Percentiles rank a stretch among this genome's conserved stretches.
Conservation (phyloP, 2,888 invertebrate species). For the Pyrrhia umbra region DNA sequence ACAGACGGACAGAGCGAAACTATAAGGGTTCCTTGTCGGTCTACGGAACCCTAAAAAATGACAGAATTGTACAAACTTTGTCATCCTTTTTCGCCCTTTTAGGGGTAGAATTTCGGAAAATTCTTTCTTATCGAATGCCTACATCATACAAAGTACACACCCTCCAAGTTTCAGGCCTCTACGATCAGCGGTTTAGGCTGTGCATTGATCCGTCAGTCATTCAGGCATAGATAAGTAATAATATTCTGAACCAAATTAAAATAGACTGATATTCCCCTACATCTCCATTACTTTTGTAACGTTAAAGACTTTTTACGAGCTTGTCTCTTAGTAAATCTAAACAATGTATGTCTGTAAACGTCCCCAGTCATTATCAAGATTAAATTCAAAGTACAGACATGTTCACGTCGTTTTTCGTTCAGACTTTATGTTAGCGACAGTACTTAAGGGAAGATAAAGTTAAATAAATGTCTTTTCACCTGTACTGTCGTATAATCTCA, state of each 20-base stretch:
- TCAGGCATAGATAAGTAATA: neutral
- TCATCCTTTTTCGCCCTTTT: too few relatives aligned
- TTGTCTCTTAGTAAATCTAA: conserved; percentile 22
- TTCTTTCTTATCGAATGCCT: too few relatives aligned
- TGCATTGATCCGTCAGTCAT: too few relatives aligned
- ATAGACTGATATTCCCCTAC: neutral
- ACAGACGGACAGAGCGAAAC: too few relatives aligned
- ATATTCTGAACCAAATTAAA: neutral
- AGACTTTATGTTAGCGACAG: conserved; percentile 30
- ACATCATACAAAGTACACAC: too few relatives aligned
- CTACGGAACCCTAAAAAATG: too few relatives aligned
- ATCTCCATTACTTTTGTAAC: conserved; percentile 10
- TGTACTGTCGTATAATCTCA: conserved; percentile 6
- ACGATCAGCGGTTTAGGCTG: too few relatives aligned
- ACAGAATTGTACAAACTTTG: too few relatives aligned
- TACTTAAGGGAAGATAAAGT: conserved; percentile 15
- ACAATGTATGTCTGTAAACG: conserved; percentile 28
- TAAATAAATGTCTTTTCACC: conserved; percentile 24
- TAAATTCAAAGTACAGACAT: conserved; percentile 33
- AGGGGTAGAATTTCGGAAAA: too few relatives aligned
- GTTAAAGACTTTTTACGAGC: conserved; percentile 46
- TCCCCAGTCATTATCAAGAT: conserved; percentile 45
- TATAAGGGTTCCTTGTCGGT: too few relatives aligned
- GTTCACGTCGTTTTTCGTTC: conserved; percentile 31
- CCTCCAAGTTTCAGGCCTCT: too few relatives aligned